phyloP scores from a whole-genome alignment of 2,113 vertebrate genomes.

The Phylloscopus whistleri region DNA sequence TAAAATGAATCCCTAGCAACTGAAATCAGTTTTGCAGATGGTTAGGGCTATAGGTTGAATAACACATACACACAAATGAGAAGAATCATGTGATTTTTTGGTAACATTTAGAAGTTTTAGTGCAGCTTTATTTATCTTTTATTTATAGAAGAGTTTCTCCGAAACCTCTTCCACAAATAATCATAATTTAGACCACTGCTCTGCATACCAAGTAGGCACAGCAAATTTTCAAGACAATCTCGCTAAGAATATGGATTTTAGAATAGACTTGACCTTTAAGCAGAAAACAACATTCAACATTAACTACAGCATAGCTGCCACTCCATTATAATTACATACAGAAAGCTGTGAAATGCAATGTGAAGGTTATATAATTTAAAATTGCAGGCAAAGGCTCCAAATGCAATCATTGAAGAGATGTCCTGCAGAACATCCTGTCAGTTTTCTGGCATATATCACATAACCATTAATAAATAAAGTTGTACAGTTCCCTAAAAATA shows the following conservation, averaged over 20 bases:
- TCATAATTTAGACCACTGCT: neutral
- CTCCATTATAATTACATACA: constrained; percentile 18
- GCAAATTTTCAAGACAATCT: constrained; percentile 28
- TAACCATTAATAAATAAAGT: constrained; percentile 19
- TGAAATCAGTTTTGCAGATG: constrained; percentile 27
- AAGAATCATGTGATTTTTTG: neutral
- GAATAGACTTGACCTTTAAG: constrained; percentile 61
- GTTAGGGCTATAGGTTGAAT: constrained; percentile 31
- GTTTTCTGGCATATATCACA: constrained; percentile 6
- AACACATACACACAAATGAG: neutral
- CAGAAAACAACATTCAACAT: constrained; percentile 39
- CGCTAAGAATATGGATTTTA: constrained; percentile 49
- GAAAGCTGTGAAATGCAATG: constrained; percentile 29
- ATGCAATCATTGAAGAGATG: neutral
- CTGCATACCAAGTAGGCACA: constrained; percentile 20
- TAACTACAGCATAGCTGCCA: constrained; percentile 42
- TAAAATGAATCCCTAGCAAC: constrained; percentile 34
- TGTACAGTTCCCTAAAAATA: constrained; percentile 36
- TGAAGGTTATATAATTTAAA: constrained; percentile 38
- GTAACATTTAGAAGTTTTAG: constrained; percentile 16
- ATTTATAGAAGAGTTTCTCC: constrained; percentile 46
- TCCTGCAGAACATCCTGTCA: constrained; percentile 35
- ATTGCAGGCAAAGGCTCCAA: neutral
- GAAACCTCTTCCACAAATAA: constrained; percentile 42
- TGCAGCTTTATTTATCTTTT: constrained; percentile 41